phyloP scores from a whole-genome alignment of 2,888 invertebrate species.

The Asteroscopus sphinx region DNA sequence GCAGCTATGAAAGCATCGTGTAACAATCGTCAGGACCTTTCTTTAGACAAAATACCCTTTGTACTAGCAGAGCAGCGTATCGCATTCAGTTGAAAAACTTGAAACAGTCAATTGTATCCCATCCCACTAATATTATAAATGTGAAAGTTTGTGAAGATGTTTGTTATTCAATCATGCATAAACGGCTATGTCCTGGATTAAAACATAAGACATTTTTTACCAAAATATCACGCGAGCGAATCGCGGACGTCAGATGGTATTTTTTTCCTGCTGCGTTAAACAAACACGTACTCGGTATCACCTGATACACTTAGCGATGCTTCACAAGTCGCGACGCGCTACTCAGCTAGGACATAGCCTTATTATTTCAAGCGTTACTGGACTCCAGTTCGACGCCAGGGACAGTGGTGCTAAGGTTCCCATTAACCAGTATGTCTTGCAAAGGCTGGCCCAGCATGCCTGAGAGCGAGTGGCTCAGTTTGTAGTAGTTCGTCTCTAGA shows the following conservation, averaged over 20 bases:
- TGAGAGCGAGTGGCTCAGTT: conserved; percentile 94
- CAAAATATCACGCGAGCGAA: too few relatives aligned
- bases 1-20: conserved; percentile 1
- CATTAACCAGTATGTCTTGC: conserved; percentile 91
- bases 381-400: conserved; percentile 95
- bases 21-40: neutral
- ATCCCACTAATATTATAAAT: too few relatives aligned
- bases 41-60: conserved; percentile 8
- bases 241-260: too few relatives aligned
- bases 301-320: neutral
- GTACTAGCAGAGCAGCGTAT: conserved; percentile 8
- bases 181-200: too few relatives aligned
- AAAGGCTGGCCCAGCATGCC: conserved; percentile 93
- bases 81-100: too few relatives aligned
- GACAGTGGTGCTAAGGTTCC: conserved; percentile 94
- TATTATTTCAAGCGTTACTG: conserved; percentile 92
- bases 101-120: too few relatives aligned
- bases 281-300: too few relatives aligned
- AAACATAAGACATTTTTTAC: too few relatives aligned
- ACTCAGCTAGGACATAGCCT: conserved; percentile 14
- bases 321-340: conserved; percentile 1
- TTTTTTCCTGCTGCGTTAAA: too few relatives aligned
- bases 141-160: too few relatives aligned
- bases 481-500: conserved; percentile 95
- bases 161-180: too few relatives aligned